Evolutionary conservation across 30 jellyfish, hydroid and myxozoan species (phyloP), one percentile per base, ranked within the genome.

Genomic region (Mastigias papua): DNA sequence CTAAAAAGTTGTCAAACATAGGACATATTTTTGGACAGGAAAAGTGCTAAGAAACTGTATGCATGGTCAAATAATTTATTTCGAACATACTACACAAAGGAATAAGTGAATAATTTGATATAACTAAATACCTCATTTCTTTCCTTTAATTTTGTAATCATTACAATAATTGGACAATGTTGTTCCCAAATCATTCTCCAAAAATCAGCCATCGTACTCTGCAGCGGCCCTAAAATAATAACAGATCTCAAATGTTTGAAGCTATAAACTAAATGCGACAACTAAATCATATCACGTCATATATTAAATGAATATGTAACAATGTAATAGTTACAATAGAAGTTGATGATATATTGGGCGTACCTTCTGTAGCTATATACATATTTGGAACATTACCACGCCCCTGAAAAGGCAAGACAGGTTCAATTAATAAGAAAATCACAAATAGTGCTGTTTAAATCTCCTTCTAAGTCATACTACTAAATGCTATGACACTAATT

Each of bases 101-200:
- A 15, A 42, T 42, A 42, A 15, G 13, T 15, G 54, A 42, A 8
- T 4, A 42, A 57, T 5, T 3, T 17, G 25, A 57, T 20, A 5
- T 17, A 3, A 57, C 69, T 3, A 63, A 11, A 28, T 48, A 95
- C 99, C 97, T 86, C 96, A 69, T 90, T 95, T 70, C 79, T 95
- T 70, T 90, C 97, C 73, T 95, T 95, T 77, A 95, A 81, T 61
- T 86, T 90, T 79, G 99, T 90, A 0, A 95, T 81, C 99, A 95
- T 95, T 6, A 95, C 97, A 32, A 95, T 89, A n/a, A 80, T 82
- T 63, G 97, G 87, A 80, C 98, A 86, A 16, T 80, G 34, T 30
- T 73, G 90, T 64, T 95, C 97, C 99, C 99, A 95, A n/a, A 90
- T 68, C 99, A 95, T 95, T 48, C 91, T 72, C 99, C 99, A 95